Evolutionary conservation across 2,888 invertebrate genomes (phyloP), one percentile per base, ranked within the genome.

Genomic region (Tachina lurida): DNA sequence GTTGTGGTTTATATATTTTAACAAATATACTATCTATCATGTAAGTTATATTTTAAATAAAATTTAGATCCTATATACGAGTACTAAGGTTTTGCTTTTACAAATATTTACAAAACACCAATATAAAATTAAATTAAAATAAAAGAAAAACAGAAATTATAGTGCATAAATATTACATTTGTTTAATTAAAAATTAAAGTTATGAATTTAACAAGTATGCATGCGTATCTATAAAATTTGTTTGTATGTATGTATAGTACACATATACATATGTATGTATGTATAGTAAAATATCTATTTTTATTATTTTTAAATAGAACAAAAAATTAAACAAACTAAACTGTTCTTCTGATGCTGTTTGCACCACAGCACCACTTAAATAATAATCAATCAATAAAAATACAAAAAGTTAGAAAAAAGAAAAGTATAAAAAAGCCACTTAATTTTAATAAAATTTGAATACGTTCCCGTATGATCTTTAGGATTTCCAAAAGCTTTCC

Each of bases 51-150:
- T 52, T 84, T 71, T 79, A 74, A 87, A 86, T 78, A 84, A 80
- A 88, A 86, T 76, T 73, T 84, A 76, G 54, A 78, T 87, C 88
- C 88, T 89, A 89, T 87, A 88, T 70, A 63, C 87, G 81, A 89
- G 86, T 70, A 63, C 87, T 82, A 89, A 86, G 85, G 87, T 85
- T 87, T 88, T 88, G 87, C 88, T 89, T 88, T 83, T 89, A 88
- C 88, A 89, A 89, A 89, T 92, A 92, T 92, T 90, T 92, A 92
- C 91, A 89, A 89, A 89, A 91, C 90, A 89, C 89, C 88, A 88
- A 81, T 58, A 56, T 63, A 74, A 73, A 73, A 56, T 58, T 39
- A 73, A 80, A 31, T 60, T 12, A 89, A 89, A 65, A 45, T n/a
- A 75, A 75, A 74, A 22, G 22, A 73, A 71, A 45, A 70, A 70